These are phyloP conservation scores for Parazoanthus atlanticus DNA, from an alignment of 92 coral and sea anemone species.

Conservation along the genomic window DNA sequence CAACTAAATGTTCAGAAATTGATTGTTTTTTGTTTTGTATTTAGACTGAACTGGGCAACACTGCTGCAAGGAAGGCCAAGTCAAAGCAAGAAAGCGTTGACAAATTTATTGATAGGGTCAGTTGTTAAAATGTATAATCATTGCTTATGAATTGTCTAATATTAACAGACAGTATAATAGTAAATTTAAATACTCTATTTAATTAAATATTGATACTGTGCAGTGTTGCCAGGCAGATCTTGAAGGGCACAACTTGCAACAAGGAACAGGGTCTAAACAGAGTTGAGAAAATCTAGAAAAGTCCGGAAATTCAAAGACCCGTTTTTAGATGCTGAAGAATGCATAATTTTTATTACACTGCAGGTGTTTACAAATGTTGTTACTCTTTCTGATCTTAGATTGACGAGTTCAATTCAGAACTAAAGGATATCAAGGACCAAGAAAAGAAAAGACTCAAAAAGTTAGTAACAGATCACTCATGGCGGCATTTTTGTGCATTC, in stretches of 20 bases:
- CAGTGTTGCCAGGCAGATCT: no score
- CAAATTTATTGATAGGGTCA: conserved; percentile 71
- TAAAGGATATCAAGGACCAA: conserved; percentile 81
- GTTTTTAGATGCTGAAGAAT: no score
- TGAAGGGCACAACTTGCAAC: no score
- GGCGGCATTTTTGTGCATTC: no score
- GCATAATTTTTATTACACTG: background rate
- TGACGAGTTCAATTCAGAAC: conserved; percentile 77
- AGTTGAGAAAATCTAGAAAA: no score
- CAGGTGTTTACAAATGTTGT: background rate
- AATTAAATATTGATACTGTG: no score
- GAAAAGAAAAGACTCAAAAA: conserved; percentile 87
- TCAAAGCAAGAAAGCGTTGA: conserved; percentile 80
- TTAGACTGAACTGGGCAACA: conserved; percentile 71
- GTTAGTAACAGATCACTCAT: conserved; percentile 40
- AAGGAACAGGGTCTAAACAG: no score
- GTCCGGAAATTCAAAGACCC: no score
- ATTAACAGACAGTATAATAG: no score
- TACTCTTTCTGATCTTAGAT: conserved; percentile 49
- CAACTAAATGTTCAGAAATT: background rate
- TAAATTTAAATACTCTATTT: no score
- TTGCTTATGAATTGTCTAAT: no score
- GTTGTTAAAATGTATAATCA: background rate
- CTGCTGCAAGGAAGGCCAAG: conserved; percentile 64
- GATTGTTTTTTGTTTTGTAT: background rate